Conservation (phyloP, 2,888 invertebrate genomes). For the Chalcis sispes region DNA sequence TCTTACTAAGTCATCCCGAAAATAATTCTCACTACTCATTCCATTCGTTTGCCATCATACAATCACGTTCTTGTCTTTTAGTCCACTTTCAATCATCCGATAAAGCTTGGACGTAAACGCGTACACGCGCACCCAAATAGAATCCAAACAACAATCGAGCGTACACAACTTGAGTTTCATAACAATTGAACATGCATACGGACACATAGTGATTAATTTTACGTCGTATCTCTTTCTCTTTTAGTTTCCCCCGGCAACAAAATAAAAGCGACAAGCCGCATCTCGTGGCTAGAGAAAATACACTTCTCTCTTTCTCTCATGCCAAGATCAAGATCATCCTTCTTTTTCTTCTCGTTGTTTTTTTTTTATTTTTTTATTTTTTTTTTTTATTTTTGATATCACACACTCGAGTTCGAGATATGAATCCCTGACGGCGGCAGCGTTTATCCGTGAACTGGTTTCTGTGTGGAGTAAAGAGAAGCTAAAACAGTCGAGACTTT, state of each 20-base stretch:
- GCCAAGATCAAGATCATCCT: conserved; percentile 68
- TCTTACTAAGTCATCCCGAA: background rate
- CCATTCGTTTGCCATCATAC: background rate
- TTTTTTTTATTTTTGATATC: conserved; percentile 2
- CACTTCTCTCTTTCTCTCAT: conserved; percentile 44
- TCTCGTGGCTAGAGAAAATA: too few species aligned
- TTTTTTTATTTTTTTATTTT: too few species aligned
- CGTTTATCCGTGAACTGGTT: conserved; percentile 73
- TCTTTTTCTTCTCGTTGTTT: conserved; percentile 59
- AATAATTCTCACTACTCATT: background rate
- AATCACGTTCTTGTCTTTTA: conserved; percentile 8
- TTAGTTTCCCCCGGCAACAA: background rate
- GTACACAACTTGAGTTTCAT: background rate
- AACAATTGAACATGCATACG: background rate
- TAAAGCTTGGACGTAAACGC: background rate
- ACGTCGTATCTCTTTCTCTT: conserved; percentile 52
- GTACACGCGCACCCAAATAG: background rate
- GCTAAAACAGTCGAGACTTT: conserved; percentile 5
- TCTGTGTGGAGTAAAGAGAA: conserved; percentile 40
- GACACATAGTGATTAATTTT: conserved; percentile 36
- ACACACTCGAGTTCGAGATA: too few species aligned
- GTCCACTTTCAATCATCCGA: background rate
- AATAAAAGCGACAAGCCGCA: background rate
- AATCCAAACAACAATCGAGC: background rate
- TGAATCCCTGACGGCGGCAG: conserved; percentile 37